Conservation (phyloP, 2,113 vertebrate genomes). For the Elachura formosa region DNA sequence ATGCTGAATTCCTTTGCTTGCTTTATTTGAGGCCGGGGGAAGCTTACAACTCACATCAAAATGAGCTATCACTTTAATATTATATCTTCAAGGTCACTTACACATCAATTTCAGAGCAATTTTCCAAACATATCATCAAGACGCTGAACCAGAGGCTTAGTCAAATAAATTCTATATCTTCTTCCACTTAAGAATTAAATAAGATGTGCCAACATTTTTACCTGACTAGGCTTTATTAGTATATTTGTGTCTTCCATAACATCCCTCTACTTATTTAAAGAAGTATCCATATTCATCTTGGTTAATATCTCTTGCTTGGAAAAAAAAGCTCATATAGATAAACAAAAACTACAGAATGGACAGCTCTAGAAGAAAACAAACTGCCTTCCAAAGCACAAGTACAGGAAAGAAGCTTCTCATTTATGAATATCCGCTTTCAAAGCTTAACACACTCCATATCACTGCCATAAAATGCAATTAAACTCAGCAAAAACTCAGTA, state of each 20-base stretch:
- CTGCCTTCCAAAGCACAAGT: not conserved
- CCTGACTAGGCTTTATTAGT: constrained; percentile 16
- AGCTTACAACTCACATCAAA: not conserved
- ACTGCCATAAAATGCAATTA: not conserved
- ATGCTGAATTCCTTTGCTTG: not conserved
- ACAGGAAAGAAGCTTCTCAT: not conserved
- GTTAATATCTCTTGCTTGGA: not conserved
- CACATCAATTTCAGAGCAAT: constrained; percentile 41
- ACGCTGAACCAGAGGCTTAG: constrained; percentile 20
- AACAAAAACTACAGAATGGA: not conserved
- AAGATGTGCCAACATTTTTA: constrained; percentile 39
- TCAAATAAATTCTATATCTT: constrained; percentile 43
- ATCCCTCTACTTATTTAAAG: not conserved
- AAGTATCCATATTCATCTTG: not conserved
- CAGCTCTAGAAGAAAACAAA: not conserved
- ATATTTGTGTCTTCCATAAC: not conserved
- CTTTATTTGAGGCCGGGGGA: not conserved
- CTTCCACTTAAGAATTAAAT: constrained; percentile 14
- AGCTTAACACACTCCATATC: not conserved
- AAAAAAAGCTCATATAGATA: not conserved
- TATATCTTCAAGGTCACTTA: constrained; percentile 51
- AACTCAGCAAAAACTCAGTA: not conserved
- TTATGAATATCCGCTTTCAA: not conserved
- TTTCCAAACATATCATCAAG: constrained; percentile 42
- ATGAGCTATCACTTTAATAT: constrained; percentile 11